These are phyloP conservation scores for Cecidostiba fungosa DNA, from an alignment of 2,888 invertebrate species.

Conservation along the genomic window DNA sequence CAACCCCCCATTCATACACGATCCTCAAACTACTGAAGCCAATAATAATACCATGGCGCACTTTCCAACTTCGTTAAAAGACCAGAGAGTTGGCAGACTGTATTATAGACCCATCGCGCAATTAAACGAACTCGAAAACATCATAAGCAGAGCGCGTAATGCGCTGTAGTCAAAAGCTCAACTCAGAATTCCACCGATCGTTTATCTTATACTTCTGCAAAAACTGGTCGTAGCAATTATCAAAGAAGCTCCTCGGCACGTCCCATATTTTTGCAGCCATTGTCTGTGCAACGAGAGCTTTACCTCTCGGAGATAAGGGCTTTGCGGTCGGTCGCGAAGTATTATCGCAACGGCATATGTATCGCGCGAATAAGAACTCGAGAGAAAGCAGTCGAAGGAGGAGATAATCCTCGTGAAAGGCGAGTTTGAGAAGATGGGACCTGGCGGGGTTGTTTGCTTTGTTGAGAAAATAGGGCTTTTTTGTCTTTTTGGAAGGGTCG, in stretches of 20 bases:
- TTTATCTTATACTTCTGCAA: neutral
- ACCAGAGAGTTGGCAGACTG: neutral
- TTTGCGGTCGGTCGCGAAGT: neutral
- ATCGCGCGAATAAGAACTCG: neutral
- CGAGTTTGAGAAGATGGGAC: neutral
- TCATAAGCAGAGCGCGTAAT: constrained; percentile 5
- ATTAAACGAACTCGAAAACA: neutral
- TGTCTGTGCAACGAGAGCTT: neutral
- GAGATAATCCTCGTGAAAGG: neutral
- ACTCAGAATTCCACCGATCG: neutral
- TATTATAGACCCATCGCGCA: neutral
- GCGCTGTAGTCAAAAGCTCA: neutral
- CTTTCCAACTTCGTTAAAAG: neutral
- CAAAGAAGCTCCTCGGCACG: neutral
- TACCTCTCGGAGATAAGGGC: neutral
- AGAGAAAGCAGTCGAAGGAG: constrained; percentile 2
- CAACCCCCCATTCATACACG: neutral
- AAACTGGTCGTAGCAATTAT: neutral
- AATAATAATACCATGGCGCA: neutral
- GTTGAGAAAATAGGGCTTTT: neutral
- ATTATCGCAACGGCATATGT: neutral
- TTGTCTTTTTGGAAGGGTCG: neutral
- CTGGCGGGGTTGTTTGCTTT: neutral
- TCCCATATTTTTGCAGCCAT: neutral
- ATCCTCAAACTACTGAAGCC: neutral